Evolutionary conservation across 2,888 invertebrate species (phyloP), one percentile per base, ranked within the genome.

Genomic region (Ephialtes manifestator): DNA sequence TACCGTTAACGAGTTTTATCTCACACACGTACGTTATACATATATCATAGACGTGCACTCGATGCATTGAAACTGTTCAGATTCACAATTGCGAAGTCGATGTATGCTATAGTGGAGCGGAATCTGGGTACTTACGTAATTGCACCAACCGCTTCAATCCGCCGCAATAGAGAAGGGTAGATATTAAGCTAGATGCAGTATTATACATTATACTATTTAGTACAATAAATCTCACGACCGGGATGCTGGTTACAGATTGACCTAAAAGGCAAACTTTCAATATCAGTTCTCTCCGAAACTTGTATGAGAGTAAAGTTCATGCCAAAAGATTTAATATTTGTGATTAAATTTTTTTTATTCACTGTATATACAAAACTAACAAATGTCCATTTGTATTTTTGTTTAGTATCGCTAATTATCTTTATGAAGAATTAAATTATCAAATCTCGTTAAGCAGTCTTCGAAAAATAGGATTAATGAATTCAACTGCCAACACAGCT

Each of bases 61-160:
- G 83, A 39, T 39, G 72, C 67, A 72, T 48, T 72, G 63, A 60
- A n/a, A 68, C 60, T 67, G 51, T 68, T 68, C 55, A 60, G 72
- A 77, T 77, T 72, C 76, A 67, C 71, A 80, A 80, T 76, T 71
- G 65, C 84, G 24, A 80, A 65, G 58, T 39, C 55, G 15, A 18
- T 63, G 31, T 13, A 39, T 28, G 39, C n/a, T 35, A 72, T 11
- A 7, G 67, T 53, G 53, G 20, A 72, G 72, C 58, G 67, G 53
- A 72, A 83, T 72, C 67, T 20, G 58, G 48, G 71, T 76, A 68
- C 80, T 84, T 81, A 72, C 80, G 84, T 84, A 81, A 84, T 81
- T 77, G 76, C 71, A 18, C 76, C 55, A 68, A 55, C 53, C 60
- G 24, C 7, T 77, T 55, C 24, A 77, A 81, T 77, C 58, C 55